Conservation (phyloP, 2,113 vertebrate species). For the Nothoprocta perdicaria region DNA sequence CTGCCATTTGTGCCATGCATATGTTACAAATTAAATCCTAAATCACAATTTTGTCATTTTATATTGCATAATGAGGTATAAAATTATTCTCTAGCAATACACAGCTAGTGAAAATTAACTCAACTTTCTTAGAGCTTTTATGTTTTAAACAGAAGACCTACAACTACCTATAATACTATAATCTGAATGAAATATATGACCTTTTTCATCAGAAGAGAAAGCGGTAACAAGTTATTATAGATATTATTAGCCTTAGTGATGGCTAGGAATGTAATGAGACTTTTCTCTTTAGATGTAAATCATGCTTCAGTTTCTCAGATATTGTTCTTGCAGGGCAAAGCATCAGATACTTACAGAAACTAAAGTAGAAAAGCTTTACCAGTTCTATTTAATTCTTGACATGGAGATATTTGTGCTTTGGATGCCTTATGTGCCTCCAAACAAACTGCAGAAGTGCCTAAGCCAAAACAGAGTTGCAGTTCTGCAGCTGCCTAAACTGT, state of each 20-base stretch:
- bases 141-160: background rate
- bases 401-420: background rate
- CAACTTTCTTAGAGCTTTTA: background rate
- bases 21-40: too few species aligned
- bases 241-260: background rate
- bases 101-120: background rate
- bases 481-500: background rate
- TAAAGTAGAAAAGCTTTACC: background rate
- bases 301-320: background rate
- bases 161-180: too few species aligned
- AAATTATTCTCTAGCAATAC: background rate
- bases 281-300: slow-evolving; percentile 15
- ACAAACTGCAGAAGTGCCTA: slow-evolving; percentile 6
- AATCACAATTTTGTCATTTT: background rate
- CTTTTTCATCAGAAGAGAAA: slow-evolving; percentile 3
- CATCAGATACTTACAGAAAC: background rate
- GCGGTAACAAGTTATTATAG: background rate
- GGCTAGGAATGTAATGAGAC: background rate
- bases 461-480: slow-evolving; percentile 30
- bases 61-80: background rate
- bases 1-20: background rate
- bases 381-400: background rate
- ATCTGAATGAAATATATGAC: background rate
- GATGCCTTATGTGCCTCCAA: slow-evolving; percentile 19
- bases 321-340: background rate